Evolutionary conservation across 2,113 vertebrate species (phyloP), one percentile per base, ranked within the genome.

Genomic region (Mellivora capensis): DNA sequence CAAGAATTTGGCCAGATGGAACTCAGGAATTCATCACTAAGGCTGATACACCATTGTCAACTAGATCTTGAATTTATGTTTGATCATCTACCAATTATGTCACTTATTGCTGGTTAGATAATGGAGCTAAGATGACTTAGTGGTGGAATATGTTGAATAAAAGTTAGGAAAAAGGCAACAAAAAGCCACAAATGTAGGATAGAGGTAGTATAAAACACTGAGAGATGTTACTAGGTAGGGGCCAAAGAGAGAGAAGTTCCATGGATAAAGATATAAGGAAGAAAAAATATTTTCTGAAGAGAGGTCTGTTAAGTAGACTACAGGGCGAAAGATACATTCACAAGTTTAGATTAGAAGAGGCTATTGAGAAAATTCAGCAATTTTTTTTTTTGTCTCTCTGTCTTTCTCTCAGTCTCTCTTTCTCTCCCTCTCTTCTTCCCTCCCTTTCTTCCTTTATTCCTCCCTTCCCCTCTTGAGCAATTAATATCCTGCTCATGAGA

Each of bases 271-370:
- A n/a, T 17, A 4, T 47, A 61, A 86, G 29, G 37, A 52, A 77
- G 59, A 79, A 88, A 80, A 80, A 44, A 7, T 54, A 3, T 47
- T 93, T 93, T 88, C 29, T 80, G 74, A 87, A 67, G 77, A 76
- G 1, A 74, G 42, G 25, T 49, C 6, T 5, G 21, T 37, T 54
- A n/a, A 57, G 57, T 62, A 87, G 89, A 89, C 9, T 15, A 17
- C 25, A 69, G 80, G 57, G 14, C 47, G 67, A 85, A 15, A 37
- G 54, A 18, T 25, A 72, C 74, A 17, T 42, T 18, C 21, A 11
- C 42, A 71, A 34, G 61, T 67, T 82, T 93, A 79, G 21, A 31
- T 29, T 57, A 25, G 69, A 92, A 89, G 6, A 85, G 3, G 27
- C 87, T 79, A 54, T n/a, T 44, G 27, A 94, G 76, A 85, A 93